These are phyloP conservation scores for Mesorhabditis sp. DNA, from an alignment of 2,888 invertebrate species.

Conservation along the genomic window DNA sequence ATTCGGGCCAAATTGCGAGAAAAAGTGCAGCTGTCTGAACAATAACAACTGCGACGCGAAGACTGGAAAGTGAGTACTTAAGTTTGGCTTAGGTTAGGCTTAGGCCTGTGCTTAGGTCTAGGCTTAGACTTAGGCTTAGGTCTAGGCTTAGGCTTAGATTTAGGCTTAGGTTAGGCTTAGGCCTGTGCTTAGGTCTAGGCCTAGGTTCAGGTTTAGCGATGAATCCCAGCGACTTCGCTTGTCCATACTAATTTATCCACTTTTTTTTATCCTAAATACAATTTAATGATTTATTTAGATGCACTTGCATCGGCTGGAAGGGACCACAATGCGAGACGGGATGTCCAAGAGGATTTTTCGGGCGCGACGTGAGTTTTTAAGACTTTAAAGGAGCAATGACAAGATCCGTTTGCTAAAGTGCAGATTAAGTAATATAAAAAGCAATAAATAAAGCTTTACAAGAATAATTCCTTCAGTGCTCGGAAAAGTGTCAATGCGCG, in stretches of 20 bases:
- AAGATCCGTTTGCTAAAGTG: no score
- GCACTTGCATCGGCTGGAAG: slow-evolving; percentile 51
- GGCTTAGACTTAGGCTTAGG: no score
- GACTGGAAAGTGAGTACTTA: slow-evolving; percentile 22
- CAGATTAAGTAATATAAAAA: not conserved
- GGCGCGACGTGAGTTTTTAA: slow-evolving; percentile 26
- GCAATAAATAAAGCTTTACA: no score
- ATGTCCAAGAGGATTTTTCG: slow-evolving; percentile 45
- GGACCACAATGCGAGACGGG: slow-evolving; percentile 52
- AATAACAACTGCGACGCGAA: slow-evolving; percentile 45
- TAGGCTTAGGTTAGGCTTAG: no score
- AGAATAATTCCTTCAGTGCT: slow-evolving; percentile 20
- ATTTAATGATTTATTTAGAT: slow-evolving; percentile 19
- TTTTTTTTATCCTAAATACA: not conserved
- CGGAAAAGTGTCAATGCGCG: slow-evolving; percentile 51
- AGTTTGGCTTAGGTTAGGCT: not conserved
- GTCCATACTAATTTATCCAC: no score
- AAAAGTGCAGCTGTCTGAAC: slow-evolving; percentile 54
- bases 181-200: no score
- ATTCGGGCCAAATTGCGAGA: slow-evolving; percentile 39
- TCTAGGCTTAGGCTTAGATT: no score
- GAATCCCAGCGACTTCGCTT: no score
- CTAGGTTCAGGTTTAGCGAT: no score
- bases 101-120: not conserved
- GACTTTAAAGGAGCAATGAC: not conserved